phyloP scores from a whole-genome alignment of 1,140 invertebrate genomes.

The Drosophila miranda region DNA sequence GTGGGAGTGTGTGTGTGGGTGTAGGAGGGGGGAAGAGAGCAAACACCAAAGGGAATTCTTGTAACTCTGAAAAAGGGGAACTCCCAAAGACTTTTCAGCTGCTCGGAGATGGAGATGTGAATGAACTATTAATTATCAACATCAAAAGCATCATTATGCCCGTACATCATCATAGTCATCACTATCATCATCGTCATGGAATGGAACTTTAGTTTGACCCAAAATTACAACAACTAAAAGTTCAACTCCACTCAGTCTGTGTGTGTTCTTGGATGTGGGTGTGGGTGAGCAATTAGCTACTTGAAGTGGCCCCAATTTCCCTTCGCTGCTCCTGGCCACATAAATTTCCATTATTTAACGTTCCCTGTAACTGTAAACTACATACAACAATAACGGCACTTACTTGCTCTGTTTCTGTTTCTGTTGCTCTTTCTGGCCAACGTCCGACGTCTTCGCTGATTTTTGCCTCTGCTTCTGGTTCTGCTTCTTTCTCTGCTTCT shows the following conservation, averaged over 20 bases:
- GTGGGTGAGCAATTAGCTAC: constrained; percentile 3
- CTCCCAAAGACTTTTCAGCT: constrained; percentile 46
- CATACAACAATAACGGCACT: constrained; percentile 25
- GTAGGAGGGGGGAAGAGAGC: constrained; percentile 13
- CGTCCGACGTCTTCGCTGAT: constrained; percentile 56
- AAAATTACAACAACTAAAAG: constrained; percentile 40
- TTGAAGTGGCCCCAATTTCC: constrained; percentile 45
- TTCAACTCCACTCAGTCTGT: neutral
- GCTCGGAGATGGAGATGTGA: constrained; percentile 37
- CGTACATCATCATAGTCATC: neutral
- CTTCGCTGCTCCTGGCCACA: constrained; percentile 44
- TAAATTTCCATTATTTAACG: constrained; percentile 75
- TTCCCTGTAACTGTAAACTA: constrained; percentile 49
- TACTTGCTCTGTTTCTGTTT: constrained; percentile 25
- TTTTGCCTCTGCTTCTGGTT: constrained; percentile 39
- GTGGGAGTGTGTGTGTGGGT: constrained; percentile 12
- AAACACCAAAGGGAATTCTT: neutral
- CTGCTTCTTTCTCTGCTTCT: constrained; percentile 8
- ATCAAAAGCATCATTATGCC: constrained; percentile 11
- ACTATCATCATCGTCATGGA: constrained; percentile 15
- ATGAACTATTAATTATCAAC: constrained; percentile 51
- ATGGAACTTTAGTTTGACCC: constrained; percentile 46
- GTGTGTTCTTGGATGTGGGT: constrained; percentile 13
- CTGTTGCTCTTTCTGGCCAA: constrained; percentile 35
- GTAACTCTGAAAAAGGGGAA: constrained; percentile 18